Evolutionary conservation across 2,113 vertebrate species (phyloP), one percentile per base, ranked within the genome.

Genomic region (Plecturocebus donacophilus): DNA sequence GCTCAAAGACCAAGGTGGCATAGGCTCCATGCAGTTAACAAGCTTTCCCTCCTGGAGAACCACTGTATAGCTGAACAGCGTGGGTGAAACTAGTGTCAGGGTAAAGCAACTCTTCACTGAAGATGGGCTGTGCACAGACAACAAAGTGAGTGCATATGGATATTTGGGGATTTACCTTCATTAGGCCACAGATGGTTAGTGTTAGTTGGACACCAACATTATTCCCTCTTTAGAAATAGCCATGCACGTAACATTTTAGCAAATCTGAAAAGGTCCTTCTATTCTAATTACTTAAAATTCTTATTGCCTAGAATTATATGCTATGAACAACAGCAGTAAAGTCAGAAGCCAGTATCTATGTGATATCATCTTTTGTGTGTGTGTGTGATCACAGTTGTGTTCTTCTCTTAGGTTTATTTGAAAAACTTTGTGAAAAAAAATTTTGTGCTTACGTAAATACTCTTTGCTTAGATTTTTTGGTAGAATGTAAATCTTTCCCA

Each of bases 401-500:
- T 12, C 25, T 90, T 95, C 45, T 79, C 52, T 75, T 40, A 35
- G 20, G 20, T 92, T 96, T 94, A 81, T 92, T 95, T 91, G 54
- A 84, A 90, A 35, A 42, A 56, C 42, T 75, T 54, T 79, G 20
- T 66, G 90, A 54, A 76, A 70, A 73, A 35, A 10, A 11, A 32
- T 40, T 80, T 68, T 47, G 52, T 68, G 19, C 66, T 52, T 54
- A 16, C 0, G 5, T 91, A 68, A 93, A 80, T 9, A 84, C 40
- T 82, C 12, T 9, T 1, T 77, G 79, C 42, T 80, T 96, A 75
- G 27, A 54, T 66, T 87, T 76, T 49, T 84, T 87, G 6, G 54
- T 84, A 47, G 54, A 95, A 81, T 38, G 23, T 80, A 54, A 85
- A 70, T 94, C 47, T 96, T 93, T 64, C 14, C 19, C 70, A 38